Base-by-base conservation (phyloP, 2,797 vertebrate genomes). In the Megaceryle alcyon region DNA sequence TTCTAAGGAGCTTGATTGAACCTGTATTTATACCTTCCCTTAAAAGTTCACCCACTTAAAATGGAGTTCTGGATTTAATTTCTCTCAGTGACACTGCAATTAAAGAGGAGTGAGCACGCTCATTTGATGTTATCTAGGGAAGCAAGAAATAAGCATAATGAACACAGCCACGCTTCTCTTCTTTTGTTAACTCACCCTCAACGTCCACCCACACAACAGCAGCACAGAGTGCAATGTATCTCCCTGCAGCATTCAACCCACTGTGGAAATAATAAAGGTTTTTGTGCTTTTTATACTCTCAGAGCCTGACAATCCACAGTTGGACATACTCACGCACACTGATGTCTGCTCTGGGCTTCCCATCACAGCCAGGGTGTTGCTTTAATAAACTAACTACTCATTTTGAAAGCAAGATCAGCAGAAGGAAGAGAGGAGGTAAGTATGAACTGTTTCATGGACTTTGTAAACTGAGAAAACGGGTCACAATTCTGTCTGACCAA, bases 391-490 rank as follows among this genome's bases (percentile, higher is more conserved):
- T 66, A 96, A 87, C 68, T 86, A 79, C 60, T 54, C 88, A 64
- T 76, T 93, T 57, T 48, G 41, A 94, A 92, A 88, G 51, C 59
- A 85, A 92, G 46, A n/a, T 28, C 26, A 66, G 66, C 70, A 86
- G 56, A 11, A 86, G 26, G 31, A 73, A 75, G 44, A 82, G 56
- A 69, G 33, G 77, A 94, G 33, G 56, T 63, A 59, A 78, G 63
- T 41, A 90, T 57, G 73, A 91, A 92, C 49, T 73, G 78, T 48
- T 91, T 94, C 44, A 77, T 28, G 35, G 61, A 72, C 26, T 94
- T 94, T 9, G 28, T 82, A 94, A 98, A 77, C 54, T 60, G 22
- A 83, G 88, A 76, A 54, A 94, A 84, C 31, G 73, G 68, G 77
- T 94, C 86, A 89, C 72, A 82, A 7, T 81, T 86, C 73, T 64